phyloP scores from a whole-genome alignment of 2,113 vertebrate species.

The Tretioscincus oriximinensis region DNA sequence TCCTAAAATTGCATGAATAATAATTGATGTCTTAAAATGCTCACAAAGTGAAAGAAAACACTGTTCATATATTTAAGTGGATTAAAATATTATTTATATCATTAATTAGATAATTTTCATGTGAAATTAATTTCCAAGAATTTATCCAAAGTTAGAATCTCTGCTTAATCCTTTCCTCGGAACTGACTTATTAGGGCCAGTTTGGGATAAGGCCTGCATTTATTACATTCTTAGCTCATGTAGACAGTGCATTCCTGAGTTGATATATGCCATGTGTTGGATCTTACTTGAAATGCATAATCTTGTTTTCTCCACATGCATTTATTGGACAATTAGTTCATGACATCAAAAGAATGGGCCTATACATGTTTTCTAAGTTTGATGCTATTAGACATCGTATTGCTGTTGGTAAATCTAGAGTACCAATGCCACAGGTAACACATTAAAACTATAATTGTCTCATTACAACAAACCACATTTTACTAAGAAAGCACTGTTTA shows the following conservation, averaged over 20 bases:
- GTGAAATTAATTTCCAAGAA: constrained; percentile 39
- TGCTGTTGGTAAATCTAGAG: constrained; percentile 39
- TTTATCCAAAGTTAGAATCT: constrained; percentile 54
- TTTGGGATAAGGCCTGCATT: constrained; percentile 68
- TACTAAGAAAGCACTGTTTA: neutral
- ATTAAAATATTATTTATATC: constrained; percentile 37
- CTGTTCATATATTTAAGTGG: neutral
- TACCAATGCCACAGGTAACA: constrained; percentile 17
- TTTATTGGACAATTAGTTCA: constrained; percentile 42
- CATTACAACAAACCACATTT: neutral
- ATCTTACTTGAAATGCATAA: constrained; percentile 63
- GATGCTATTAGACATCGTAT: neutral
- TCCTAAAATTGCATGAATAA: neutral
- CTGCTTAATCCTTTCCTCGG: constrained; percentile 55
- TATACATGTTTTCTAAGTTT: neutral
- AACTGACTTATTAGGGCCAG: constrained; percentile 60
- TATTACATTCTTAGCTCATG: constrained; percentile 63
- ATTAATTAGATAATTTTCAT: constrained; percentile 39
- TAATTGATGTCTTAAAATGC: neutral
- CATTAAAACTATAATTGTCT: neutral
- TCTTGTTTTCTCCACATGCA: constrained; percentile 56
- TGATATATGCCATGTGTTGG: constrained; percentile 72
- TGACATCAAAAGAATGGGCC: constrained; percentile 21
- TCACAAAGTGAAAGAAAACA: neutral
- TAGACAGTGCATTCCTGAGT: constrained; percentile 63